Evolutionary conservation across 2,888 invertebrate species (phyloP), one percentile per base, ranked within the genome.

Genomic region (Chloroclysta siterata): DNA sequence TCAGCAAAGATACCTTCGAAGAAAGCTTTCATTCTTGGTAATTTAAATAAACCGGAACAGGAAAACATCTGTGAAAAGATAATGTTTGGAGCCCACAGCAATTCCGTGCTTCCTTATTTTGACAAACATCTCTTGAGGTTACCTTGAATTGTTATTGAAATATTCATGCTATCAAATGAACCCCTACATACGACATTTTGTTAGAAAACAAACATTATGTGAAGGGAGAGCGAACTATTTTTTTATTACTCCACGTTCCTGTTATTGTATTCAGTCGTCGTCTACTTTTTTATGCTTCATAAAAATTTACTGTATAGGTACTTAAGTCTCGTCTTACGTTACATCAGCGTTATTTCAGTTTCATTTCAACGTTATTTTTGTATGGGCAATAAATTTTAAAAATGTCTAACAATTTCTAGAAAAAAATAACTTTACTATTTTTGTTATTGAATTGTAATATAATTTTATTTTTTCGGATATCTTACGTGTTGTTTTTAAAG

Each of bases 211-310:
- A 68, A 65, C 67, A 60, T 65, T 74, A 72, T 68, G 70, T 71
- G 71, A 71, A 73, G 17, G 68, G 71, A 69, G 55, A 69, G 55
- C 63, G 63, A 65, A 70, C 72, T 71, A 75, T 71, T 74, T 77
- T 77, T 77, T 80, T 80, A 79, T 77, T 72, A 74, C 73, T 64
- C 65, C 63, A 65, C 68, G 73, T 72, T 74, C 72, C 70, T n/a
- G 74, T 78, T 77, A 75, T 80, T 78, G 75, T 74, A 76, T 77
- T 74, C 73, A 60, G 68, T 65, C 67, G 72, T 70, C 78, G 75
- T 75, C 73, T 70, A 75, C 73, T 74, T 68, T 72, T 81, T 81
- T 81, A 82, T 80, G 80, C 66, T 70, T 77, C 82, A 81, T 82
- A 82, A 82, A 82, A 82, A 81, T 78, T 78, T 79, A 80, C 75